Evolutionary conservation across 2,113 vertebrate species (phyloP), one percentile per base, ranked within the genome.

Genomic region (Pterocles burchelli): DNA sequence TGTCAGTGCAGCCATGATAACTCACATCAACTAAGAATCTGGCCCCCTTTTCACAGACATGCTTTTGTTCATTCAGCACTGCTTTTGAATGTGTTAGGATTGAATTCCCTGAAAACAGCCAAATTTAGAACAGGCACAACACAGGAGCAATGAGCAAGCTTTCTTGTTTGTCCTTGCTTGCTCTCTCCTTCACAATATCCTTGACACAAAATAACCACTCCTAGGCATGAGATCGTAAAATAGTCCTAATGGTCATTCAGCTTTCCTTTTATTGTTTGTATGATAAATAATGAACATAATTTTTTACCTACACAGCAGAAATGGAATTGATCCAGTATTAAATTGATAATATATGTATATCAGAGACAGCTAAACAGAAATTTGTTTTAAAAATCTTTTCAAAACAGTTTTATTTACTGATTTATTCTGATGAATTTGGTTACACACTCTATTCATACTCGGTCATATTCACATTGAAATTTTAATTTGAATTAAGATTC

Each of bases 181-280:
- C 76, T 81, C 79, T 93, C 38, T 90, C 76, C 89, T 95, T 95
- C 45, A 94, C 38, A 74, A 81, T 78, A 92, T 54, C 95, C 93
- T 96, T 97, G 92, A 97, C 93, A 95, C 48, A 90, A 96, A 94
- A 80, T 86, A 92, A 94, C 68, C 43, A 78, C 36, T 95, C 25
- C 48, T 59, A 75, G 68, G 43, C 45, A 84, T 54, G 20, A 90
- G 61, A 65, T 11, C 41, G 85, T 81, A 86, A 88, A 93, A 77
- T 20, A 78, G 52, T 28, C 72, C 90, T 68, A 75, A 9, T 81
- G 72, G 45, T 96, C 83, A 84, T 92, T 93, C 79, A 95, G 48
- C n/a, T 80, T 84, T 95, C n/a, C 57, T 90, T 93, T 88, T 68
- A 66, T 71, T 90, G 49, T 65, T 67, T 84, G 15, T 33, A 3